A percentile compares a stretch with the other conserved stretches of the same genome.
These are phyloP conservation scores for Epizoanthus fatuus DNA, from an alignment of 92 coral and sea anemone species.

Conservation along the genomic window DNA sequence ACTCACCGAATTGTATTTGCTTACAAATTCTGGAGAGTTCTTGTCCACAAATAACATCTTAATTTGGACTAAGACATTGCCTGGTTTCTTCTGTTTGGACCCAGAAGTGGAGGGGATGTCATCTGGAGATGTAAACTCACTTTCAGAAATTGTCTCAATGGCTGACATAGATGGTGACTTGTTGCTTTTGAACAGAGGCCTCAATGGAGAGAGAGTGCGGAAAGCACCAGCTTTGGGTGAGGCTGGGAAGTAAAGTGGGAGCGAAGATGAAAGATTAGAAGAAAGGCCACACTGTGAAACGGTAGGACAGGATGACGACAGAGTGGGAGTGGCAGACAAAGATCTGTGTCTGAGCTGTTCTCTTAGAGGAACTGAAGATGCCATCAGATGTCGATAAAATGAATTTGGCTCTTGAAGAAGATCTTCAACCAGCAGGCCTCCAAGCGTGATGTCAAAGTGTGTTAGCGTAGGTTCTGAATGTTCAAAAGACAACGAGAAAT, in stretches of 20 bases:
- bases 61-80: conserved; percentile 78
- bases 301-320: conserved; percentile 95
- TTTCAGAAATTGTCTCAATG: conserved; percentile 59
- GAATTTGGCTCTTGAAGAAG: conserved; percentile 91
- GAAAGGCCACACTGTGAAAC: conserved; percentile 86
- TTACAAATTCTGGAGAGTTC: conserved; percentile 77
- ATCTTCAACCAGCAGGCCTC: conserved; percentile 93
- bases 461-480: conserved; percentile 84
- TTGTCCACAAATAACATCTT: conserved; percentile 79
- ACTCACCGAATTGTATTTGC: conserved; percentile 86
- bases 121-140: conserved; percentile 33
- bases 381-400: conserved; percentile 86
- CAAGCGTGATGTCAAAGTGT: conserved; percentile 85
- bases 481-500: conserved; percentile 80
- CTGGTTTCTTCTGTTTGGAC: conserved; percentile 51
- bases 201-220: conserved; percentile 86
- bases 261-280: conserved; percentile 85
- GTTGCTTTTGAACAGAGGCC: conserved; percentile 87
- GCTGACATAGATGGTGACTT: conserved; percentile 74
- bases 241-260: conserved; percentile 80
- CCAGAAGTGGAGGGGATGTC: conserved; percentile 35
- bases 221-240: conserved; percentile 73
- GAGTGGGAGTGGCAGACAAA: conserved; percentile 66
- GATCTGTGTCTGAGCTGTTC: conserved; percentile 62
- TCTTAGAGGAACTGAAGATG: conserved; percentile 80